These are phyloP conservation scores for Chloroceryle aenea DNA, from an alignment of 2,113 vertebrate species.

Conservation along the genomic window DNA sequence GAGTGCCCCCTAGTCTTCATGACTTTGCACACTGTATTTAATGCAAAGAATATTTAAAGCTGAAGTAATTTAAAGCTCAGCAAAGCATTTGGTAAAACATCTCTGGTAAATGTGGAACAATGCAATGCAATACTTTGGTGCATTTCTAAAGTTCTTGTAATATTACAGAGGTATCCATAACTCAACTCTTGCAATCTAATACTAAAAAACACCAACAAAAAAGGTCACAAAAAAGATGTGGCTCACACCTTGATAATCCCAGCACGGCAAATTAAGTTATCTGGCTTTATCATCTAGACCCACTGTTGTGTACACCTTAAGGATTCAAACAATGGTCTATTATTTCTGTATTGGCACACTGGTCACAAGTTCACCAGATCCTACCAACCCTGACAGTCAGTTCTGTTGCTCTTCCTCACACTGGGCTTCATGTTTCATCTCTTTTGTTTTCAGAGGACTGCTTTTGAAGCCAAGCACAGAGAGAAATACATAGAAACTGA, in stretches of 20 bases:
- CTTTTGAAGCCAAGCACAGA: not conserved
- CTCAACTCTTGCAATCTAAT: not conserved
- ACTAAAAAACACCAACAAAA: not conserved
- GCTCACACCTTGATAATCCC: not conserved
- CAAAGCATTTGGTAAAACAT: not conserved
- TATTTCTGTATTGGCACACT: not conserved
- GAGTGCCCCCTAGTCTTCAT: not conserved
- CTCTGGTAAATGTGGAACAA: not conserved
- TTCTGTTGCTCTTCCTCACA: not conserved
- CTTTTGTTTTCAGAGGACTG: constrained; percentile 4
- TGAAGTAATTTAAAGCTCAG: not conserved
- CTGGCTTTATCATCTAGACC: not conserved
- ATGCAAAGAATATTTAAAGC: not conserved
- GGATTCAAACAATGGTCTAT: not conserved
- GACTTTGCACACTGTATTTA: not conserved
- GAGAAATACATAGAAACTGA: not conserved
- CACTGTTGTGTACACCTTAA: not conserved
- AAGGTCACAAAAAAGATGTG: not conserved
- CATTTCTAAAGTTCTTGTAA: too few species aligned
- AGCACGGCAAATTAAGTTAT: not conserved
- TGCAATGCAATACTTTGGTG: not conserved
- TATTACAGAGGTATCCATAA: not conserved
- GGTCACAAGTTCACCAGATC: not conserved
- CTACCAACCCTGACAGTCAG: not conserved
- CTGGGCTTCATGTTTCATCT: not conserved